Evolutionary conservation across 1,140 invertebrate species (phyloP), one percentile per base, ranked within the genome.

Genomic region (Fopius arisanus): DNA sequence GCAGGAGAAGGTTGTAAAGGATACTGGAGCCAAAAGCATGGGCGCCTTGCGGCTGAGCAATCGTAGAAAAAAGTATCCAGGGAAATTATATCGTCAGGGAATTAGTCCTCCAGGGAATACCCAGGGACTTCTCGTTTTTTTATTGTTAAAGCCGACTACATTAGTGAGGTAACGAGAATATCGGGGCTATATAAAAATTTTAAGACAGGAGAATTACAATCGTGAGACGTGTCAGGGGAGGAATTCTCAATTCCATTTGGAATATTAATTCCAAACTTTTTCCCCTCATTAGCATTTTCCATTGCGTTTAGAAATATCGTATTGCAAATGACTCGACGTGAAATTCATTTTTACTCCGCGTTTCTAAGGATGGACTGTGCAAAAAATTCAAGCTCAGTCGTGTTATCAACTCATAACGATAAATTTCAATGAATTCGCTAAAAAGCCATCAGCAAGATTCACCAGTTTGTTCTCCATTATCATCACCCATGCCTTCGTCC

Each of bases 341-440:
- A n/a, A n/a, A n/a, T n/a, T n/a, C n/a, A n/a, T n/a, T n/a, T n/a
- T n/a, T n/a, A n/a, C n/a, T n/a, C n/a, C n/a, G n/a, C n/a, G n/a
- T n/a, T n/a, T n/a, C n/a, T n/a, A n/a, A n/a, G n/a, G n/a, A n/a
- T n/a, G n/a, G n/a, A n/a, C n/a, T n/a, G n/a, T n/a, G n/a, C n/a
- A n/a, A n/a, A n/a, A n/a, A n/a, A n/a, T n/a, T n/a, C n/a, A n/a
- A n/a, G n/a, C n/a, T n/a, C n/a, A n/a, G n/a, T n/a, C 29, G 26
- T 65, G 54, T 74, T 72, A 76, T 78, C 72, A 73, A 72, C 72
- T 72, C 73, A n/a, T n/a, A 59, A 63, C 72, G 65, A 37, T 73
- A 78, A 76, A 75, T 78, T 78, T 68, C 75, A 78, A 76, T 78
- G 77, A 78, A 76, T 78, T 78, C 74, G 67, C 59, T 72, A 76